These are phyloP conservation scores for Pao palembangensis DNA, from an alignment of 2,113 vertebrate species.

Conservation along the genomic window DNA sequence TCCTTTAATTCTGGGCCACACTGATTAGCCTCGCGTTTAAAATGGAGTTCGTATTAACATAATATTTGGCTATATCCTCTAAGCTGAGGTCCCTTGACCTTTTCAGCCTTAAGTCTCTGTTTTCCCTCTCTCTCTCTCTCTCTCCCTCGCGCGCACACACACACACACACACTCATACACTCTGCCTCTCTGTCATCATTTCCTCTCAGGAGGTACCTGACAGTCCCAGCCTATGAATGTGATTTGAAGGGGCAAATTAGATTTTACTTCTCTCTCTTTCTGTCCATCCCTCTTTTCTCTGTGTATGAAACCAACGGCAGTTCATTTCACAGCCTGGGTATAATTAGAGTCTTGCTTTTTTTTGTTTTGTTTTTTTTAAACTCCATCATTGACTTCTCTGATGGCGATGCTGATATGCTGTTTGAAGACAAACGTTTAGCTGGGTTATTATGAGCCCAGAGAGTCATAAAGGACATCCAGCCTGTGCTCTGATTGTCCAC, in stretches of 20 bases:
- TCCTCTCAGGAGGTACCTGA: slow-evolving; percentile 73
- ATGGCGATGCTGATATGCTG: slow-evolving; percentile 75
- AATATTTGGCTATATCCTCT: slow-evolving; percentile 80
- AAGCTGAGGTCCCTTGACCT: slow-evolving; percentile 75
- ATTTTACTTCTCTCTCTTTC: slow-evolving; percentile 67
- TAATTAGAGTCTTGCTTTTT: slow-evolving; percentile 74
- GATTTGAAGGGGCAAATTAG: slow-evolving; percentile 80
- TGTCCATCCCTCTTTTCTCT: slow-evolving; percentile 46
- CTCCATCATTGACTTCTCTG: slow-evolving; percentile 78
- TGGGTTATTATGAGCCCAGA: slow-evolving; percentile 74
- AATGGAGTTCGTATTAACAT: slow-evolving; percentile 77
- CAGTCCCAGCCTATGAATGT: slow-evolving; percentile 85
- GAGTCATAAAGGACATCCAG: slow-evolving; percentile 71
- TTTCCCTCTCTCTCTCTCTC: slow-evolving; percentile 28
- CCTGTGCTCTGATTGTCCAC: slow-evolving; percentile 54
- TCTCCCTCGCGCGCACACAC: slow-evolving; percentile 19
- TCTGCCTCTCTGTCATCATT: slow-evolving; percentile 54
- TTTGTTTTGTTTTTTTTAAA: slow-evolving; percentile 45
- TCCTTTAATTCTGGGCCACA: slow-evolving; percentile 76
- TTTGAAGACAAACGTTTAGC: slow-evolving; percentile 81
- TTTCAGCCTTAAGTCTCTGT: slow-evolving; percentile 64
- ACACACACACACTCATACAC: no score
- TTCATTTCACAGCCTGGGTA: slow-evolving; percentile 73
- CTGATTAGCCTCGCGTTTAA: slow-evolving; percentile 79
- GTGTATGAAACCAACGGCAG: slow-evolving; percentile 77